phyloP scores from a whole-genome alignment of 2,797 vertebrate genomes.

The Pterois miles region DNA sequence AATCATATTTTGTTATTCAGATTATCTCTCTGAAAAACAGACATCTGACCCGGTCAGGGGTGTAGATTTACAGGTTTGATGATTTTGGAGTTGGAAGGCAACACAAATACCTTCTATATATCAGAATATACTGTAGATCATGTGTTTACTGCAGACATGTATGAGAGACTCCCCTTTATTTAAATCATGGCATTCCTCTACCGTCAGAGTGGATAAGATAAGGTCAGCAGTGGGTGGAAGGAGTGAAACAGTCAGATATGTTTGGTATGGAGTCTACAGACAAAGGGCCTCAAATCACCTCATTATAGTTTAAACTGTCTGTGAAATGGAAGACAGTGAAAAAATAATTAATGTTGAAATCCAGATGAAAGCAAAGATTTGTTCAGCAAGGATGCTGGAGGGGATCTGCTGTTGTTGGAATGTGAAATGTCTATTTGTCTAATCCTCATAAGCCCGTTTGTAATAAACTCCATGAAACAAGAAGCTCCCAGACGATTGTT shows the following conservation, averaged over 20 bases:
- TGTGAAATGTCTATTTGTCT: conserved; percentile 46
- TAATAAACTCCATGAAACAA: conserved; percentile 23
- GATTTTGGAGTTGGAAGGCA: not conserved
- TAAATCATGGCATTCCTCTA: conserved; percentile 42
- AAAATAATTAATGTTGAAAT: conserved; percentile 26
- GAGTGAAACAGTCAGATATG: conserved; percentile 42
- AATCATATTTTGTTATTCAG: not conserved
- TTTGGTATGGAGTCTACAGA: conserved; percentile 40
- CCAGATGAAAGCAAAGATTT: conserved; percentile 19
- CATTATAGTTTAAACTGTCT: conserved; percentile 3
- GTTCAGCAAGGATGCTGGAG: conserved; percentile 2
- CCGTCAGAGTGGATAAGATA: conserved; percentile 55
- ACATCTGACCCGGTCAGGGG: not conserved
- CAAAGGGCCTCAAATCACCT: not conserved
- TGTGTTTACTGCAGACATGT: conserved; percentile 11
- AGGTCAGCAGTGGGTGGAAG: conserved; percentile 32
- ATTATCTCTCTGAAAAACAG: not conserved
- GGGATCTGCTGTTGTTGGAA: conserved; percentile 27
- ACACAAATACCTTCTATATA: not conserved
- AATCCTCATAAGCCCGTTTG: conserved; percentile 41
- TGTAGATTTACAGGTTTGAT: not conserved
- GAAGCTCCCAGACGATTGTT: conserved; percentile 17
- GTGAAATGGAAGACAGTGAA: conserved; percentile 22
- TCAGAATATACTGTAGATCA: not conserved
- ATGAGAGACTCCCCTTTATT: conserved; percentile 17